Base-by-base conservation (phyloP, 2,888 invertebrate species). In the Tridacna gigas region DNA sequence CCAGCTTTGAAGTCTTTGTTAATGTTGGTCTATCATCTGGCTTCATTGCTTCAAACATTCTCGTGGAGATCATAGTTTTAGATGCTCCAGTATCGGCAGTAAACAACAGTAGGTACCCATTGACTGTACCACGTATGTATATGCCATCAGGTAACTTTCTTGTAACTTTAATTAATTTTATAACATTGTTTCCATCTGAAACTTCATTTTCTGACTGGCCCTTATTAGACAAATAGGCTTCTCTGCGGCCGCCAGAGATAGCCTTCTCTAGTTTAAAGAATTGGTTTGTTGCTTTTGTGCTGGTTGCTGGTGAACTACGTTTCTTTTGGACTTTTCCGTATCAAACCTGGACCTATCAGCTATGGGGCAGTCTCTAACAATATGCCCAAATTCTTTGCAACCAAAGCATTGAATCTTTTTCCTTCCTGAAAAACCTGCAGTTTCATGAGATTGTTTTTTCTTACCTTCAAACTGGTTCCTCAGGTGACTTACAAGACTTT, bases 21-120 rank as follows among this genome's bases (percentile, higher is more conserved):
- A 63, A 45, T 37, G n/a, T 63, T 22, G 75, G 75, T 63, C 75
- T 61, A 12, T 63, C 63, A 20, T 61, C 75, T 60, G 12, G 45
- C 18, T n/a, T 20, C 7, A 75, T 60, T 13, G 26, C 63, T 56
- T 45, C 37, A 45, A 37, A 75, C n/a, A 63, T 63, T 45, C n/a
- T 63, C n/a, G 25, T 45, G 20, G 75, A 75, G 11, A 75, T 15
- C 0, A 75, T 22, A 20, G 75, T 75, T 75, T 60, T 75, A 13
- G 75, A 28, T 20, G 75, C 75, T 25, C 75, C 47, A 56, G 75
- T 75, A 63, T 75, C 75, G 13, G 67, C n/a, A 20, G 67, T 67
- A 37, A 67, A 67, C 25, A 37, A 20, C 28, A 67, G 28, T 26
- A 3, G 13, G 13, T 13, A 28, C 1, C 67, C 67, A 1, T 67